Percentiles rank a stretch among this genome's conserved stretches.
Conservation (phyloP, 2,888 invertebrate genomes). For the Ophion costatus region DNA sequence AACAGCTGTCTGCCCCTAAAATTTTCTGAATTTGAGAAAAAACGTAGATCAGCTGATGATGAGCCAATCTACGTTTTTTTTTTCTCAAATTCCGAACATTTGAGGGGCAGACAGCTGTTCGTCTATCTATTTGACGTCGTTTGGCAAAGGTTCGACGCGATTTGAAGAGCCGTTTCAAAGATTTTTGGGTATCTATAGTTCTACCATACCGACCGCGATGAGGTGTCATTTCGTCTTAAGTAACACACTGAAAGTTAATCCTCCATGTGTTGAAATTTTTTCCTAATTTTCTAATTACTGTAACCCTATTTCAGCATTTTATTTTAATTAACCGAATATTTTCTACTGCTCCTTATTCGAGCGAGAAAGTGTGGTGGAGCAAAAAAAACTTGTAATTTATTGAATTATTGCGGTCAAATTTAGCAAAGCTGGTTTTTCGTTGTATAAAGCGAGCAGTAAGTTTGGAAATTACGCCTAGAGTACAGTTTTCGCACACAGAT, state of each 20-base stretch:
- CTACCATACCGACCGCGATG: no score
- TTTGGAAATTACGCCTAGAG: not conserved
- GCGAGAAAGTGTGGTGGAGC: not conserved
- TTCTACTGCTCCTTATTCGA: not conserved
- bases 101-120: no score
- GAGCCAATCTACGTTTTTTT: no score
- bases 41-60: no score
- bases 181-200: no score
- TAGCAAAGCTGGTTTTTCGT: not conserved
- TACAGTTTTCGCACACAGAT: not conserved
- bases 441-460: not conserved
- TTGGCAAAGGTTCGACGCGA: no score
- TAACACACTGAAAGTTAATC: not conserved
- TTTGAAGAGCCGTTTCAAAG: no score
- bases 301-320: not conserved
- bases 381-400: not conserved
- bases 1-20: no score
- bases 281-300: not conserved
- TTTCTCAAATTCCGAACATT: no score
- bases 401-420: not conserved
- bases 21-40: no score
- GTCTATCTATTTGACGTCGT: no score
- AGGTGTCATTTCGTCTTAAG: no score
- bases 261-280: not conserved
- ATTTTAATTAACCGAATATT: not conserved